Evolutionary conservation across 2,113 vertebrate genomes (phyloP).

Genomic region (Sus scrofa): DNA sequence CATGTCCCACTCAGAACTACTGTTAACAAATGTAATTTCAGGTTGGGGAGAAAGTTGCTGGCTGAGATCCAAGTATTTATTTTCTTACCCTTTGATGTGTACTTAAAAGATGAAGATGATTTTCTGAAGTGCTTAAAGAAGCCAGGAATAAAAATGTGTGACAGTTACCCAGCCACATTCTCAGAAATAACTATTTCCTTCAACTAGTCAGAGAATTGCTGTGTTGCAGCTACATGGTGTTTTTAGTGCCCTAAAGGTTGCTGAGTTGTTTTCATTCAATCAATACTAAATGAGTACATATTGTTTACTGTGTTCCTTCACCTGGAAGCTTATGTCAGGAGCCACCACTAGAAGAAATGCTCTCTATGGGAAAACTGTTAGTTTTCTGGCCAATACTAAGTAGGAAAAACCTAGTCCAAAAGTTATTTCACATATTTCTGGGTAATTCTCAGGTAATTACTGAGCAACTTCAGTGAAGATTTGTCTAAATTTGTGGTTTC

Average conservation of each 20-base stretch:
- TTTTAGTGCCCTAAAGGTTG: not conserved
- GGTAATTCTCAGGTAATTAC: conserved; percentile 9
- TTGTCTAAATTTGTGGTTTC: conserved; percentile 29
- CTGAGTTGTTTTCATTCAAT: conserved; percentile 12
- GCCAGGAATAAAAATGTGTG: not conserved
- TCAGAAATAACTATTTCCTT: conserved; percentile 27
- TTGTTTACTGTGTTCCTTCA: not conserved
- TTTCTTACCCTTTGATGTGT: not conserved
- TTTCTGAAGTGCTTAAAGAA: conserved; percentile 13
- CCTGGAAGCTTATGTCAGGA: conserved; percentile 21
- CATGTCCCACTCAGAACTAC: not conserved
- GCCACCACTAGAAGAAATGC: not conserved
- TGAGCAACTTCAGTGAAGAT: not conserved
- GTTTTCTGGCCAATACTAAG: not conserved
- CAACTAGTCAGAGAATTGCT: not conserved
- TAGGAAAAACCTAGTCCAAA: conserved; percentile 44
- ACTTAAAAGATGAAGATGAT: not conserved
- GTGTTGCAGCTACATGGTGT: not conserved
- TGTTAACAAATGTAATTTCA: conserved; percentile 40
- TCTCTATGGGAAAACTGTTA: not conserved
- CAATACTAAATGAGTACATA: not conserved
- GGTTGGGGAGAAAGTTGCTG: not conserved
- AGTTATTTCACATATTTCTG: not conserved
- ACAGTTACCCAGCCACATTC: not conserved
- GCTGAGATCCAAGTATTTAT: not conserved